These are phyloP conservation scores for Geotrypetes seraphini DNA, from an alignment of 2,797 vertebrate species.

Conservation along the genomic window DNA sequence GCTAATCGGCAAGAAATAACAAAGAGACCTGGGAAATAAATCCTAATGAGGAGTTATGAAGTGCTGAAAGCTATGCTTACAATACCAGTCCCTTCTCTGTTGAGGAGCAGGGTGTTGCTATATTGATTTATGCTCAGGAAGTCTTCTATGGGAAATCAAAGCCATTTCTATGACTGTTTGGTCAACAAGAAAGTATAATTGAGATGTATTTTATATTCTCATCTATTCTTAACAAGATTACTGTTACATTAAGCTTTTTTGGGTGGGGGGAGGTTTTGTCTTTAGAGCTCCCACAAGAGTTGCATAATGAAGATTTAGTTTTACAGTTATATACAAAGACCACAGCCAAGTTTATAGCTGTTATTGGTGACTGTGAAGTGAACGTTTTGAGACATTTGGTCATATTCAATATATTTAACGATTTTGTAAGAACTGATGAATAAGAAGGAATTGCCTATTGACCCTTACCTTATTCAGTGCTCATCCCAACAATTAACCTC, in stretches of 20 bases:
- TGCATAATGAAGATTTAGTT: too few relatives aligned
- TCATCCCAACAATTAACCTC: too few relatives aligned
- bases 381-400: too few relatives aligned
- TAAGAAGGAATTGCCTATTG: too few relatives aligned
- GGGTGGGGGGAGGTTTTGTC: too few relatives aligned
- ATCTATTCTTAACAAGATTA: conserved; percentile 15
- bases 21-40: conserved; percentile 51
- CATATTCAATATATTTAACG: too few relatives aligned
- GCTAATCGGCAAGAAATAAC: conserved; percentile 48
- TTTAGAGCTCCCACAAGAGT: too few relatives aligned
- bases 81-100: conserved; percentile 31
- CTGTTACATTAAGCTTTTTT: conserved; percentile 15
- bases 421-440: too few relatives aligned
- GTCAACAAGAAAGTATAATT: conserved; percentile 42
- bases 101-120: conserved; percentile 21
- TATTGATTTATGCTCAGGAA: conserved; percentile 43
- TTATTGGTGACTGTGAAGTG: too few relatives aligned
- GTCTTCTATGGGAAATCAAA: conserved; percentile 29
- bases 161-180: conserved; percentile 42
- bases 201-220: conserved; percentile 32
- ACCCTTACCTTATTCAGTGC: too few relatives aligned
- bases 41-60: conserved; percentile 40
- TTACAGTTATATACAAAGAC: too few relatives aligned
- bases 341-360: too few relatives aligned
- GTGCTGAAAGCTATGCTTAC: conserved; percentile 46